Base-by-base conservation (phyloP, 2,797 vertebrate genomes). In the Alauda arvensis region DNA sequence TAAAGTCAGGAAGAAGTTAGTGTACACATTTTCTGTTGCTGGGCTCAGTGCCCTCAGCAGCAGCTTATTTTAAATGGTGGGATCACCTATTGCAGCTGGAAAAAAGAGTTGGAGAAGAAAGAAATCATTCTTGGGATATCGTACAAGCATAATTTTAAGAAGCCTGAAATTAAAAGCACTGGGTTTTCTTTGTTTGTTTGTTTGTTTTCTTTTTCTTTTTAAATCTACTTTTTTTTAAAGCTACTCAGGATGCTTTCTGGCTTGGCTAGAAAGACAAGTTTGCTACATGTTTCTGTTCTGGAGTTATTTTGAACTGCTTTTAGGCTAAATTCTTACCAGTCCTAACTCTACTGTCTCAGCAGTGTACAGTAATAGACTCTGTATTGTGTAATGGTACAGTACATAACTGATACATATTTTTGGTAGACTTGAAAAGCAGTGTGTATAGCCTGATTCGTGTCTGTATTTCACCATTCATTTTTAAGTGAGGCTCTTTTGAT, bases 231-330 rank as follows among this genome's bases (percentile, higher is more conserved):
- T n/a, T n/a, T n/a, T n/a, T n/a, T n/a, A n/a, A 45, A n/a, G 40
- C 60, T 69, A 48, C 49, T 53, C 8, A 26, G 48, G 52, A 26
- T 78, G 48, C 25, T 83, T 77, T 79, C 76, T 80, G 66, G 45
- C 74, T 83, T 85, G 77, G 75, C 77, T 89, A 61, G 83, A 81
- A 92, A 83, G 52, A 83, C 67, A 61, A 57, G 49, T 74, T 81
- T 57, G 39, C 43, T 34, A 60, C 37, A 18, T 10, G 33, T 77
- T 93, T 89, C 43, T 83, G 51, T 61, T 85, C 34, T 29, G 26
- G 52, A 61, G 72, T 62, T 0, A 63, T 72, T 90, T 63, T 48
- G 31, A 78, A 66, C 25, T 57, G 49, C 67, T 83, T 83, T 74
- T 76, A 67, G 34, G 31, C 37, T n/a, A 70, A 77, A 83, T 75